Base-by-base conservation (phyloP, 2,888 invertebrate genomes). In the Cerastis rubricosa region DNA sequence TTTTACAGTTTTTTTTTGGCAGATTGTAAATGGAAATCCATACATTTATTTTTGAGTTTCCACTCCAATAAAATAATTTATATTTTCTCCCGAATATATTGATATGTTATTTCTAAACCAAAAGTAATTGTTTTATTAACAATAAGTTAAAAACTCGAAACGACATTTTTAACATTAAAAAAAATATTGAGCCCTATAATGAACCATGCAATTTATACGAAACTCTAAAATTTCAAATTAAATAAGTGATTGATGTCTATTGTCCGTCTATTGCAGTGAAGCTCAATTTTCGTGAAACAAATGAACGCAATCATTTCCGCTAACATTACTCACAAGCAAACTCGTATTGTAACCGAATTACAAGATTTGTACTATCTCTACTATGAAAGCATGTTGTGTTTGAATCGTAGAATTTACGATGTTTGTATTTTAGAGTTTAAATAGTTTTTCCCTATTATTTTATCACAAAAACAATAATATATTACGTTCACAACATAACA, bases 231-330 rank as follows among this genome's bases (percentile, higher is more conserved):
- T 45, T 35, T 19, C 8, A 72, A 74, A 78, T 73, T 74, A 81
- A 65, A 74, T 72, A 85, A 83, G 72, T 77, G 76, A 76, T 45
- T 49, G 45, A 72, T 78, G 63, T 69, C 78, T 74, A 87, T 87
- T 85, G 84, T 87, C 63, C 69, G 63, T 75, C 63, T 74, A 49
- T 80, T 67, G 67, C 66, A 57, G 25, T 70, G 14, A 70, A 71
- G 77, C 29, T 61, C 71, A 61, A 78, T 68, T 86, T 80, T 88
- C 68, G 74, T 78, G 78, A 78, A 80, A 82, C 73, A 81, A 75
- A 76, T 81, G 77, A 75, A 63, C 66, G 78, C 87, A 88, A 87
- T 88, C 80, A 77, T 88, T 83, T 87, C 76, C 88, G 87, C 87
- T 61, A 88, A 71, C 67, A 69, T 71, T 74, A 61, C 67, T n/a